Base-by-base conservation (phyloP, 2,888 invertebrate species). In the Rotaria macrura region DNA sequence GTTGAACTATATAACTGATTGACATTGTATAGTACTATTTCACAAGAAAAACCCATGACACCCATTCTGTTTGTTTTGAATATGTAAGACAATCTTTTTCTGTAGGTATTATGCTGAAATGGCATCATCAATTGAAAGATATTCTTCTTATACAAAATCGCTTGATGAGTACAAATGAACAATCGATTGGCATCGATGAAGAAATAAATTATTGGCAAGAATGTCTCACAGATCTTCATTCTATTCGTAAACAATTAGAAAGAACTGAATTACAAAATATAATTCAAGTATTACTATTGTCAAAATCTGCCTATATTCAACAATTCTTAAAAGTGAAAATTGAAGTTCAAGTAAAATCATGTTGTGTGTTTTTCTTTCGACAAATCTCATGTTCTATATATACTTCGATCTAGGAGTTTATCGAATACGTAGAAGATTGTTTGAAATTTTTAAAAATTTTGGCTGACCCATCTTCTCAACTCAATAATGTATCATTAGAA, bases 111-210 rank as follows among this genome's bases (percentile, higher is more conserved):
- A 79, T 79, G 74, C 43, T 79, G 0, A 79, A 79, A 43, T 79
- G 74, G 74, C 43, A 79, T 79, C 74, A 79, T 43, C 74, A 79
- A 79, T 43, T 79, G 40, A 79, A 79, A 79, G 25, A 79, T 40
- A 10, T 79, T 9, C 23, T 79, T 9, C 43, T 79, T 9, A 43
- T 79, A 12, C 74, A 79, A 43, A 25, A 79, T 79, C 74, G 74
- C 43, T 79, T 79, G 14, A 65, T 65, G 65, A 43, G 25, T 10
- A 40, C 25, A 10, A 23, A 79, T 40, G 43, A 79, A 9, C 38
- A 38, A 25, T 79, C 20, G 17, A 9, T 14, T 25, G 74, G 74
- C 10, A 79, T 79, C 10, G 2, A 38, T 40, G 74, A 79, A 79
- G 74, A 79, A 79, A 79, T 79, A 40, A 23, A 43, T 40, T 79